phyloP scores from a whole-genome alignment of 2,888 invertebrate genomes.

The Amiota communis region DNA sequence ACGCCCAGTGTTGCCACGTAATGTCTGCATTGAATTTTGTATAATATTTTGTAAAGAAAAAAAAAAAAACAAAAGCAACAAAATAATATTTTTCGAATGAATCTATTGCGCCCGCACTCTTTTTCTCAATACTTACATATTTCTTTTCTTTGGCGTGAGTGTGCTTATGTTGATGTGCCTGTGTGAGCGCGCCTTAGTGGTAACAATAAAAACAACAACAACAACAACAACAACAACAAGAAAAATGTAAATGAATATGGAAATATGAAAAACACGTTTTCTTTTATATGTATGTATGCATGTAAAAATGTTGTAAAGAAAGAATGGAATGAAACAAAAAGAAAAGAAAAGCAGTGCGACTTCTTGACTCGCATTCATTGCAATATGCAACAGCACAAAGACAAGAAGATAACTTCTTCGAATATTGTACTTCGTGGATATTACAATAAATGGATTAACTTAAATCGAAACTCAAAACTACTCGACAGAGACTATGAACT shows the following conservation, averaged over 20 bases:
- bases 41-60: background rate
- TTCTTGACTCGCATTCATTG: background rate
- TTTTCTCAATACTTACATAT: background rate
- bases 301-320: conserved; percentile 21
- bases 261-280: conserved; percentile 62
- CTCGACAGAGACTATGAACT: background rate
- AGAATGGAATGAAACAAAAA: conserved; percentile 3
- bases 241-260: conserved; percentile 56
- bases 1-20: conserved; percentile 37
- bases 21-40: conserved; percentile 22
- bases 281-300: conserved; percentile 33
- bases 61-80: too few species aligned
- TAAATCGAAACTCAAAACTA: background rate
- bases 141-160: conserved; percentile 10
- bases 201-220: conserved; percentile 42
- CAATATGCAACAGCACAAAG: conserved; percentile 21
- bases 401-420: too few species aligned
- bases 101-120: conserved; percentile 31
- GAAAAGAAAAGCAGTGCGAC: conserved; percentile 17
- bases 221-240: too few species aligned
- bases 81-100: conserved; percentile 34
- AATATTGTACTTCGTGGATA: conserved; percentile 23
- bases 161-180: conserved; percentile 29
- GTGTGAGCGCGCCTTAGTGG: conserved; percentile 28
- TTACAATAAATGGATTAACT: conserved; percentile 30